Evolutionary conservation across 2,113 vertebrate genomes (phyloP).

Genomic region (Pachypanchax playfairii): DNA sequence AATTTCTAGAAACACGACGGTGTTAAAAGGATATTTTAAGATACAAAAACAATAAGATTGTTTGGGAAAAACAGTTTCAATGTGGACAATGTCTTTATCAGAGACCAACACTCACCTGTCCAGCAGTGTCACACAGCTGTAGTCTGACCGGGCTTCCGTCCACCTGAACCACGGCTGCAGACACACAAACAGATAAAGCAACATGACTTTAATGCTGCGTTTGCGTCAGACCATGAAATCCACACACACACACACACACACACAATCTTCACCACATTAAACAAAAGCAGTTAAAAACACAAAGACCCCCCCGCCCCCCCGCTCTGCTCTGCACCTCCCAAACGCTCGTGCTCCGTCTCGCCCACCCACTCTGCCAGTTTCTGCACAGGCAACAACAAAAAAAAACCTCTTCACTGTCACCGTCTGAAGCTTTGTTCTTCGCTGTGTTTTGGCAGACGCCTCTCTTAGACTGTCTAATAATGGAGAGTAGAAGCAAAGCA

Average conservation of each 20-base stretch:
- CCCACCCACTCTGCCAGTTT: constrained; percentile 66
- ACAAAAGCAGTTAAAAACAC: constrained; percentile 59
- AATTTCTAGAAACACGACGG: too few species aligned
- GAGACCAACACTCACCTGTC: constrained; percentile 78
- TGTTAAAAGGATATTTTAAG: too few species aligned
- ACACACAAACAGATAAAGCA: constrained; percentile 45
- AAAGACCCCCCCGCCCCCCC: constrained; percentile 35
- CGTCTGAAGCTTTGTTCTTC: constrained; percentile 43
- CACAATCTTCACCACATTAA: constrained; percentile 31
- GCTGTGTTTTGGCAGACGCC: constrained; percentile 48
- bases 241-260: too few species aligned
- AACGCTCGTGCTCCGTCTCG: constrained; percentile 22
- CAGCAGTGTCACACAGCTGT: constrained; percentile 86
- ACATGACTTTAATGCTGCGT: neutral
- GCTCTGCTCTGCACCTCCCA: constrained; percentile 14
- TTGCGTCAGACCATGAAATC: neutral
- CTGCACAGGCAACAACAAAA: constrained; percentile 30
- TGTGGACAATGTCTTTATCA: too few species aligned
- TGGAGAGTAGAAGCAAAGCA: constrained; percentile 22
- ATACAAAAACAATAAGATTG: too few species aligned
- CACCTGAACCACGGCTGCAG: constrained; percentile 83
- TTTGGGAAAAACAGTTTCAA: too few species aligned
- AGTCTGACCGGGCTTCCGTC: constrained; percentile 82
- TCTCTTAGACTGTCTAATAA: constrained; percentile 27
- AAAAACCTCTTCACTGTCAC: constrained; percentile 49